These are phyloP conservation scores for Caenorhabditis auriculariae DNA, from an alignment of 2,888 invertebrate genomes.

Conservation along the genomic window DNA sequence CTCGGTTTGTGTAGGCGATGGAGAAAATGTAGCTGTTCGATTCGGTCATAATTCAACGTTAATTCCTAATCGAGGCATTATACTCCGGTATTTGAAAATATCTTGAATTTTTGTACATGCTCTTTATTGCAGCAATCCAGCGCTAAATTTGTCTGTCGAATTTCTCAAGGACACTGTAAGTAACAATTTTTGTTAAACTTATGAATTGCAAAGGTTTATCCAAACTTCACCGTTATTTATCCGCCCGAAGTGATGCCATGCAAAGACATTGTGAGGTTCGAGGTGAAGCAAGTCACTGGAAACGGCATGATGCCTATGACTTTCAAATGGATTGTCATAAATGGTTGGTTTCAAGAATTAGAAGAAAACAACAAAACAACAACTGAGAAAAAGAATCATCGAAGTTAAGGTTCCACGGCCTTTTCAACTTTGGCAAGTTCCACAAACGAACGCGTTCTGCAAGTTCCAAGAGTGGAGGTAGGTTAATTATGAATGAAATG, in stretches of 20 bases:
- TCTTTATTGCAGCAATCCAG: background rate
- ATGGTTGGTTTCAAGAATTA: slow-evolving; percentile 10
- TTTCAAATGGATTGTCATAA: slow-evolving; percentile 26
- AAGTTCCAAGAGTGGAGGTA: slow-evolving; percentile 18
- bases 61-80: no score
- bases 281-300: slow-evolving; percentile 31
- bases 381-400: slow-evolving; percentile 7
- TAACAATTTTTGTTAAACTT: background rate
- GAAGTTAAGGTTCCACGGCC: background rate
- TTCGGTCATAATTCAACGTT: slow-evolving; percentile 11
- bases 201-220: slow-evolving; percentile 10
- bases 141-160: no score
- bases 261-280: slow-evolving; percentile 13
- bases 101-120: no score
- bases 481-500: background rate
- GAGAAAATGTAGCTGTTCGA: slow-evolving; percentile 20
- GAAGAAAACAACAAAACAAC: slow-evolving; percentile 1
- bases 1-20: slow-evolving; percentile 28
- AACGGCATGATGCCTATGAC: slow-evolving; percentile 18
- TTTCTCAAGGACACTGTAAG: background rate
- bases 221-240: slow-evolving; percentile 28
- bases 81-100: no score
- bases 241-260: slow-evolving; percentile 23
- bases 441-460: slow-evolving; percentile 12
- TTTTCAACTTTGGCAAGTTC: slow-evolving; percentile 3